Evolutionary conservation across 1,140 invertebrate genomes (phyloP).

Genomic region (Oscheius sp.): DNA sequence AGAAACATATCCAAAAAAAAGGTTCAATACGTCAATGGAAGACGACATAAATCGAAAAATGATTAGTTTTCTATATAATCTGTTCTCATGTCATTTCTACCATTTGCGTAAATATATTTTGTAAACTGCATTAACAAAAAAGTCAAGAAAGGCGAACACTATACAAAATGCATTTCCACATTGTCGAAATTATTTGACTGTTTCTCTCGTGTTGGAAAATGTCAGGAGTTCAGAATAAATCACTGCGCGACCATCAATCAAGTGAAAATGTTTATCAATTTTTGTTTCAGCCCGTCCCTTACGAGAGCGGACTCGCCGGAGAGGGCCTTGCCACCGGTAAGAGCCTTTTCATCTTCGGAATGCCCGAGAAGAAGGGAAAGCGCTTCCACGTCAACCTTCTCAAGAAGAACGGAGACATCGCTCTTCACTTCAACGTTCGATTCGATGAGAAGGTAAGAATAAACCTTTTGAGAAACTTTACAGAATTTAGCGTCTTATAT

Average conservation of each 20-base stretch:
- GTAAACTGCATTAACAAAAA: background rate
- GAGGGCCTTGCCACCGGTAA: constrained; percentile 55
- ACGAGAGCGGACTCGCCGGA: constrained; percentile 54
- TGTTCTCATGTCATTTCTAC: too few species aligned
- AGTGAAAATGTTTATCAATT: background rate
- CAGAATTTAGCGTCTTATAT: background rate
- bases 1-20: too few species aligned
- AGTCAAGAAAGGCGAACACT: background rate
- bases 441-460: constrained; percentile 57
- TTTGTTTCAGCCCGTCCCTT: constrained; percentile 55
- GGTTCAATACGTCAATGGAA: too few species aligned
- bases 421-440: constrained; percentile 57
- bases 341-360: constrained; percentile 54
- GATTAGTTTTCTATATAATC: too few species aligned
- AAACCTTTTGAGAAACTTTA: background rate
- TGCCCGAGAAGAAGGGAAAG: constrained; percentile 59
- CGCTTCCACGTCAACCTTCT: constrained; percentile 59
- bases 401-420: constrained; percentile 60
- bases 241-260: too few species aligned
- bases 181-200: background rate
- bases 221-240: too few species aligned
- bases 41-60: too few species aligned
- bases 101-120: background rate
- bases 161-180: background rate
- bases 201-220: background rate